Conservation (phyloP, 1,140 invertebrate genomes). For the Pseudomyrmex gracilis region DNA sequence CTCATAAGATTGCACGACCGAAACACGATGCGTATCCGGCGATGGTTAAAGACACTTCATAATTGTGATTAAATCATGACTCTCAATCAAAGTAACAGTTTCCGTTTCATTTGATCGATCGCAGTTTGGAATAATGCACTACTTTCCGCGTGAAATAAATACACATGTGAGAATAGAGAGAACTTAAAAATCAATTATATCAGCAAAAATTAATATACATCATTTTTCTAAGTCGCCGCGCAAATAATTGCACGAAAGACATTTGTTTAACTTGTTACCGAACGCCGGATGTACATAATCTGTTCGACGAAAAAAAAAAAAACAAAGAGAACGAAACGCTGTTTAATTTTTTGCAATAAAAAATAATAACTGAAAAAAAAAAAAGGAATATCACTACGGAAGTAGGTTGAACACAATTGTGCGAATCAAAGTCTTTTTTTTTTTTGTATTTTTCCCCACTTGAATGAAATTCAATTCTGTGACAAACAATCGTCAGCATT, state of each 20-base stretch:
- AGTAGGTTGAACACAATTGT: background rate
- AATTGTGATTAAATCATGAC: no score
- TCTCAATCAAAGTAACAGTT: no score
- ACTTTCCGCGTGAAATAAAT: no score
- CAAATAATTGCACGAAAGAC: background rate
- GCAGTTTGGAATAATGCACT: no score
- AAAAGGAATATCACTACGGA: background rate
- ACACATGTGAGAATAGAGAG: background rate
- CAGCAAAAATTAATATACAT: conserved; percentile 9
- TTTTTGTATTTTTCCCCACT: conserved; percentile 4
- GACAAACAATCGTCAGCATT: conserved; percentile 40
- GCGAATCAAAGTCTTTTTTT: conserved; percentile 29
- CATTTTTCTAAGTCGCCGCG: background rate
- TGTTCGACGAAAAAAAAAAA: background rate
- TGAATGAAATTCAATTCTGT: conserved; percentile 42
- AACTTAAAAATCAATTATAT: conserved; percentile 43
- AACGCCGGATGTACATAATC: conserved; percentile 7
- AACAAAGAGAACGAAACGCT: background rate
- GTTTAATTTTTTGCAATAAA: conserved; percentile 18
- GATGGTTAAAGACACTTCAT: background rate
- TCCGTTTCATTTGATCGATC: no score
- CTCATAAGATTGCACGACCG: conserved; percentile 6
- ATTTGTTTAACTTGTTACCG: conserved; percentile 40
- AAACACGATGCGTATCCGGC: background rate
- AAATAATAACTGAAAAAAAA: background rate